Evolutionary conservation across 2,888 invertebrate genomes (phyloP).

Genomic region (Cantharis flavilabris): DNA sequence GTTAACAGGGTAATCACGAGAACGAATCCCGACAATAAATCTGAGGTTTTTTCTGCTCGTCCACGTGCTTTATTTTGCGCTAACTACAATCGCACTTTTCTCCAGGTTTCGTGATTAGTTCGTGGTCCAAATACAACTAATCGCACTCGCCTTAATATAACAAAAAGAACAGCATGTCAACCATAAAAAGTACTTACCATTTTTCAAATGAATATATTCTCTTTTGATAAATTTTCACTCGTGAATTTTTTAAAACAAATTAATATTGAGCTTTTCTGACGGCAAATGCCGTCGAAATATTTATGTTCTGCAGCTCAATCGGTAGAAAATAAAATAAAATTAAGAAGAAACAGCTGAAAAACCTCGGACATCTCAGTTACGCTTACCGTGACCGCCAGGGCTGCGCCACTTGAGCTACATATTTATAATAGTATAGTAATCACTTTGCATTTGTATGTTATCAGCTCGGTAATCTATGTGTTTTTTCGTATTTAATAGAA

Average conservation of each 20-base stretch:
- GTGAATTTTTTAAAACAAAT: not conserved
- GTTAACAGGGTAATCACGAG: slow-evolving; percentile 29
- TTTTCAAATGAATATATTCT: slow-evolving; percentile 14
- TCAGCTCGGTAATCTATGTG: too few relatives aligned
- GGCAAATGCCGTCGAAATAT: not conserved
- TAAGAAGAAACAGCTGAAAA: too few relatives aligned
- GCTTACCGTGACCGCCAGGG: too few relatives aligned
- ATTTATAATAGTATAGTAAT: too few relatives aligned
- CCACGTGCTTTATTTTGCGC: slow-evolving; percentile 25
- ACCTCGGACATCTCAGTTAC: too few relatives aligned
- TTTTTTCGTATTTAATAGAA: too few relatives aligned
- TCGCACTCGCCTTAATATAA: slow-evolving; percentile 7
- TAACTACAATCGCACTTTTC: slow-evolving; percentile 20
- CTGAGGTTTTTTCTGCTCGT: slow-evolving; percentile 24
- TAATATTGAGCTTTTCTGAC: not conserved
- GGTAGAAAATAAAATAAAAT: too few relatives aligned
- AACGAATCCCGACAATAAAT: slow-evolving; percentile 26
- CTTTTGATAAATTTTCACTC: not conserved
- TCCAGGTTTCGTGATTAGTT: slow-evolving; percentile 25
- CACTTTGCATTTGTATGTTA: not conserved
- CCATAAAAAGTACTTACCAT: not conserved
- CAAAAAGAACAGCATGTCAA: slow-evolving; percentile 14
- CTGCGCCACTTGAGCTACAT: too few relatives aligned
- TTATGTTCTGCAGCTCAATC: too few relatives aligned
- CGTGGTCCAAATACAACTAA: slow-evolving; percentile 20